Evolutionary conservation across 2,888 invertebrate species (phyloP), one percentile per base, ranked within the genome.

Genomic region (Stictocephala bisonia): DNA sequence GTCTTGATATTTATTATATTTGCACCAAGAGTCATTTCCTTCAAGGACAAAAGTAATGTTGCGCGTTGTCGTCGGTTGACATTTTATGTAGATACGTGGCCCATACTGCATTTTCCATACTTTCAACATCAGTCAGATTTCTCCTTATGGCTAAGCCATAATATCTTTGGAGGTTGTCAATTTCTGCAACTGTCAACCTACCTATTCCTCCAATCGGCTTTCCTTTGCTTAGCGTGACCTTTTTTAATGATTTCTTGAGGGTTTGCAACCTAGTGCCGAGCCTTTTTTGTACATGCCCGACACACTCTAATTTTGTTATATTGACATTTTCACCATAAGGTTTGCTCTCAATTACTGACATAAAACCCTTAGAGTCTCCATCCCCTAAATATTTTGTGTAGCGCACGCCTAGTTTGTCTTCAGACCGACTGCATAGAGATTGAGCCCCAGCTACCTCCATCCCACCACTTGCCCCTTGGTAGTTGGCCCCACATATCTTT

Each of bases 21-120:
- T 78, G n/a, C n/a, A n/a, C n/a, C n/a, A n/a, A n/a, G n/a, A n/a
- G n/a, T n/a, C n/a, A n/a, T n/a, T n/a, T n/a, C n/a, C n/a, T n/a
- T n/a, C n/a, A n/a, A n/a, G 79, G 79, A 76, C 80, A 80, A 31
- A 75, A 27, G 7, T 76, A 51, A 66, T 80, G 79, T 35, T 75
- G 73, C 13, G 77, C 78, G 13, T 79, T 76, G 60, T 76, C 76
- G 29, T 80, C 77, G 4, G 79, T 75, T 15, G 78, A 80, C 56
- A 40, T 66, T 68, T 77, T 77, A 58, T 80, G 80, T 24, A 73
- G 75, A 58, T 74, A 80, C 7, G 76, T 77, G 6, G 80, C 79
- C 79, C 79, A 80, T 51, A 81, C 74, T n/a, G 74, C 79, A 56
- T 75, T 77, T 48, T 78, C 78, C 78, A 80, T 79, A 6, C 74